Evolutionary conservation across 2,888 invertebrate species (phyloP).

Genomic region (Oxytorus armatus): DNA sequence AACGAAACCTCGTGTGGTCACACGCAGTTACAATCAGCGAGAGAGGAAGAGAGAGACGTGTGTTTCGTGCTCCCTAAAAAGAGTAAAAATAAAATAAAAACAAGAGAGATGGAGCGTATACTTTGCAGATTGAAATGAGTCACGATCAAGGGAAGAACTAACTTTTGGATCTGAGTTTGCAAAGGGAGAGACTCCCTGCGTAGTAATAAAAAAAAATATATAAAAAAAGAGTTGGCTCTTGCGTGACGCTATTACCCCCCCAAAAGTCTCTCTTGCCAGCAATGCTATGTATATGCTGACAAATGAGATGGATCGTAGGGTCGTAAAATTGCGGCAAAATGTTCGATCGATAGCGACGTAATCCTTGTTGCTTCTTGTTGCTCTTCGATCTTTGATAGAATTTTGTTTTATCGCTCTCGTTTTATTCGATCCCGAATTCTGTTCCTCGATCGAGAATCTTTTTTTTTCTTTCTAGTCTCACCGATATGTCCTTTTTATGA

Average conservation of each 20-base stretch:
- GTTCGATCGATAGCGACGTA: slow-evolving; percentile 61
- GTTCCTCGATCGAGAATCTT: neutral
- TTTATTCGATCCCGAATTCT: slow-evolving; percentile 36
- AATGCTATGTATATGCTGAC: slow-evolving; percentile 13
- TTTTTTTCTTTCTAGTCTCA: neutral
- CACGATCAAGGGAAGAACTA: slow-evolving; percentile 40
- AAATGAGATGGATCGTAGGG: slow-evolving; percentile 20
- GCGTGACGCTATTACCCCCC: slow-evolving; percentile 59
- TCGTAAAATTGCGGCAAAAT: slow-evolving; percentile 66
- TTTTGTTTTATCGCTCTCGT: slow-evolving; percentile 4
- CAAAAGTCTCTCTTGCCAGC: slow-evolving; percentile 24
- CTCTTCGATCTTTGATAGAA: slow-evolving; percentile 46
- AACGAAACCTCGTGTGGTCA: slow-evolving; percentile 43
- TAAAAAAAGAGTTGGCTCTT: slow-evolving; percentile 32
- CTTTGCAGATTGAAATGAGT: slow-evolving; percentile 59
- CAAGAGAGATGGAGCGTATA: slow-evolving; percentile 2
- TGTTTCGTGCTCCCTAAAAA: slow-evolving; percentile 2
- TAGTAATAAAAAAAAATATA: neutral
- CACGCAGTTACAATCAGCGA: slow-evolving; percentile 44
- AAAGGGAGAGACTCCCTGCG: neutral
- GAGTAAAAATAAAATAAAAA: neutral
- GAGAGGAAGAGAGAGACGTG: slow-evolving; percentile 1
- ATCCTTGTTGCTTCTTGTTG: slow-evolving; percentile 38
- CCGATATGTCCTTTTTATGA: neutral
- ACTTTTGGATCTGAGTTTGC: slow-evolving; percentile 20